Evolutionary conservation across 92 coral and sea anemone genomes (phyloP), one percentile per base, ranked within the genome.

Genomic region (Nematostella vectensis): DNA sequence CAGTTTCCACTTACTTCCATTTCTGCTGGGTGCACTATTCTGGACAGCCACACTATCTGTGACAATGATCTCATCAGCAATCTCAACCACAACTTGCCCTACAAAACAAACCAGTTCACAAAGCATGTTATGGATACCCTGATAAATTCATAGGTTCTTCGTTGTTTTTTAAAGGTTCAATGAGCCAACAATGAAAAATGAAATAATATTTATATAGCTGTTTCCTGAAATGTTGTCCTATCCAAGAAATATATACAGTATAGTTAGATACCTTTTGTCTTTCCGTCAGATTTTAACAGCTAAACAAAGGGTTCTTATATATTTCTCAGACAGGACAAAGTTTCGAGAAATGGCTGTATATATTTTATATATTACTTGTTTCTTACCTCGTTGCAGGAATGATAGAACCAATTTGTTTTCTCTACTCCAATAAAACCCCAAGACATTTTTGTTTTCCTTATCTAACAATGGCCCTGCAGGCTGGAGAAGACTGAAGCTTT

Each of bases 81-180:
- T 66, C 21, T 66, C 72, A 54, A 55, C 63, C 3, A 66, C 72
- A 39, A 66, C 72, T 66, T 66, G 72, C 29, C 72, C 72, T 66
- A 47, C n/a, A 63, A 63, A 13, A 4, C 47, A n/a, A 24, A 15
- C 4, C 10, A 2, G 4, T 21, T 21, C 15, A 49, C 15, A 2
- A 49, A 48, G 53, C 21, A 6, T 12, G 53, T 4, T 21, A 48
- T 2, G 18, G 9, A 53, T 15, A 1, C 10, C n/a, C 9, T 19
- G 28, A 51, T 21, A 51, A 17, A 11, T 25, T 10, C 11, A 33
- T n/a, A n/a, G n/a, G n/a, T n/a, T n/a, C n/a, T n/a, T n/a, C n/a
- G n/a, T n/a, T n/a, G n/a, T n/a, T n/a, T n/a, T n/a, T n/a, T n/a
- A n/a, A n/a, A n/a, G n/a, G n/a, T n/a, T n/a, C n/a, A n/a, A n/a